Percentiles rank a stretch among this genome's conserved stretches.
phyloP scores from a whole-genome alignment of 2,888 invertebrate species.

The Sphecodes monilicornis region DNA sequence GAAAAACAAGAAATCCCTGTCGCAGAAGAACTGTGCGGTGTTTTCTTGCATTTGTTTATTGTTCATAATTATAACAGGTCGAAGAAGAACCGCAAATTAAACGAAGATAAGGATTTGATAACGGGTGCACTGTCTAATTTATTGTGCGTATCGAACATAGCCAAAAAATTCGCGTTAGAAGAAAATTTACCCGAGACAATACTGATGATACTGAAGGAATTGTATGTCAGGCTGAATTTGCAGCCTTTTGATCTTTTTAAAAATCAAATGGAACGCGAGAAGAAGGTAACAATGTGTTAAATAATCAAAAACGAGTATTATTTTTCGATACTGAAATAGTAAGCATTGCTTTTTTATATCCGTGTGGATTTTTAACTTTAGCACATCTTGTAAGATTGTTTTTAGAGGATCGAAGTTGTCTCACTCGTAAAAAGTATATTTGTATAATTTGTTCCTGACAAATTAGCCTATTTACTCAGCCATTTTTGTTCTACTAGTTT shows the following conservation, averaged over 20 bases:
- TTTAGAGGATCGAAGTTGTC: not conserved
- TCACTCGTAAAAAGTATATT: not conserved
- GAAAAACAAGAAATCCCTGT: conserved; percentile 54
- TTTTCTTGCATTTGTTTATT: conserved; percentile 84
- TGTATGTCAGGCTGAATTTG: conserved; percentile 84
- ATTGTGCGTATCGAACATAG: conserved; percentile 84
- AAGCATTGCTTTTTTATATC: too few species aligned
- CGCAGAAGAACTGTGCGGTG: conserved; percentile 85
- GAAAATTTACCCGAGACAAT: conserved; percentile 82
- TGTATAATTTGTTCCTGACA: not conserved
- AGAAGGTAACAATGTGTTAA: conserved; percentile 75
- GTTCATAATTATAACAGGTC: conserved; percentile 81
- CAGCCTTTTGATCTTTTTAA: conserved; percentile 85
- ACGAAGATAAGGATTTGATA: conserved; percentile 83
- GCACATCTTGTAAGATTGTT: not conserved
- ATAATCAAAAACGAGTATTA: not conserved
- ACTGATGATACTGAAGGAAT: conserved; percentile 84
- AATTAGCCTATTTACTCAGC: not conserved
- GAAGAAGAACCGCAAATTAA: conserved; percentile 77
- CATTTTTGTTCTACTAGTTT: not conserved
- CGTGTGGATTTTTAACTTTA: not conserved
- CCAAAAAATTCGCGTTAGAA: conserved; percentile 84
- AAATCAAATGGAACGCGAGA: conserved; percentile 83
- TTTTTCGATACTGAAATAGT: not conserved
- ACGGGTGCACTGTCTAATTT: conserved; percentile 84